phyloP scores from a whole-genome alignment of 2,113 vertebrate genomes.

The Scytalopus superciliaris region DNA sequence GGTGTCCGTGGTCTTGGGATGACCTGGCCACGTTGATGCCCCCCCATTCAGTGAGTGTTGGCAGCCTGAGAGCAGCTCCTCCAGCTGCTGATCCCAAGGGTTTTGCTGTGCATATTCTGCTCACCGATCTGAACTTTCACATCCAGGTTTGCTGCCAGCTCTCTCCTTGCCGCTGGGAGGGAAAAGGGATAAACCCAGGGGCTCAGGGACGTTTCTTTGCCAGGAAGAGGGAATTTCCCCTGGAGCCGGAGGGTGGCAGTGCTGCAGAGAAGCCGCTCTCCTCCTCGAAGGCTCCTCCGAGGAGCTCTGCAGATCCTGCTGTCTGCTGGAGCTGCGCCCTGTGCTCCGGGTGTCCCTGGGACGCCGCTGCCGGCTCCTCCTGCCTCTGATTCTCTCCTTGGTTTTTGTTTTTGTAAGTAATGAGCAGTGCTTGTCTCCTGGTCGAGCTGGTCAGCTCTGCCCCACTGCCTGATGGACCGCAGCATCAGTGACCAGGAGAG shows the following conservation, averaged over 20 bases:
- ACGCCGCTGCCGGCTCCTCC: fast-evolving
- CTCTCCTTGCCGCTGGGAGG: not conserved
- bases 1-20: fast-evolving
- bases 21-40: fast-evolving
- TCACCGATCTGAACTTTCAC: not conserved
- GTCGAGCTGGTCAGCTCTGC: not conserved
- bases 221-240: not conserved
- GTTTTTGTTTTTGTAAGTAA: not conserved
- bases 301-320: not conserved
- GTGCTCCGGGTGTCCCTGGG: not conserved
- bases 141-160: not conserved
- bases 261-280: not conserved
- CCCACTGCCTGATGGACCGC: not conserved
- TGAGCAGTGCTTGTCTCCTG: not conserved
- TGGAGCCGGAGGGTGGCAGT: slow-evolving; percentile 31
- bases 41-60: not conserved
- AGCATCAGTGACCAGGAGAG: not conserved
- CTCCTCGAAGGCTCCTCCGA: not conserved
- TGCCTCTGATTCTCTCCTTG: not conserved
- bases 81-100: not conserved
- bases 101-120: not conserved
- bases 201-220: fast-evolving
- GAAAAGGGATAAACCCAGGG: not conserved
- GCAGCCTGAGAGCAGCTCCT: not conserved
- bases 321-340: not conserved